Evolutionary conservation across 2,888 invertebrate genomes (phyloP).

Genomic region (Nematopogon swammerdamellus): DNA sequence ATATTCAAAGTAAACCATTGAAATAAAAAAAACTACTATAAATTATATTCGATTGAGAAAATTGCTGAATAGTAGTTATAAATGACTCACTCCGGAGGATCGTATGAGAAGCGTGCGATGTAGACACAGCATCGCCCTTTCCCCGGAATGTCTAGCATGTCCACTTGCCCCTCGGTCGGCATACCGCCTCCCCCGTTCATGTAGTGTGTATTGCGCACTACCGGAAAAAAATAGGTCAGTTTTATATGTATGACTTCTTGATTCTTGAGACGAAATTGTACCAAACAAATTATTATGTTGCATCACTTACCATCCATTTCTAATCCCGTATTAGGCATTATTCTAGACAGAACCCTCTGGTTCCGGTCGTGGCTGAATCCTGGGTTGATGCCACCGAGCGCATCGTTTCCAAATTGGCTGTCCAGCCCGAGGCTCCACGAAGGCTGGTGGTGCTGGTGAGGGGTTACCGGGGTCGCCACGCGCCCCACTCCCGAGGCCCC

Average conservation of each 20-base stretch:
- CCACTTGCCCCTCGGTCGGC: conserved; percentile 71
- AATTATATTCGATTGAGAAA: too few relatives aligned
- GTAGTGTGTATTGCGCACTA: conserved; percentile 48
- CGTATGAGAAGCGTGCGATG: conserved; percentile 78
- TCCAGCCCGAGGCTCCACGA: conserved; percentile 60
- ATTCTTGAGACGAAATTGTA: neutral
- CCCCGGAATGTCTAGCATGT: conserved; percentile 92
- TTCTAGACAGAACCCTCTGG: conserved; percentile 51
- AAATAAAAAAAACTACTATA: too few relatives aligned
- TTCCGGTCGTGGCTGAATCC: conserved; percentile 60
- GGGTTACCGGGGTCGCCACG: conserved; percentile 62
- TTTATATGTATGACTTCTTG: neutral
- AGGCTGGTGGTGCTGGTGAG: conserved; percentile 60
- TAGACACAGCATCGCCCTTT: conserved; percentile 92
- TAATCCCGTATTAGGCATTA: conserved; percentile 44
- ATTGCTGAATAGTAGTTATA: too few relatives aligned
- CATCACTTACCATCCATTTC: conserved; percentile 42
- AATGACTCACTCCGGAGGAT: conserved; percentile 61
- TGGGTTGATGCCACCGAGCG: conserved; percentile 51
- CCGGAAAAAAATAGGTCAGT: conserved; percentile 20
- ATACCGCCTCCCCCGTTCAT: conserved; percentile 53
- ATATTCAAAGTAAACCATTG: too few relatives aligned
- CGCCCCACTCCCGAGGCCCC: conserved; percentile 42
- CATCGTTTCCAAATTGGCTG: conserved; percentile 59
- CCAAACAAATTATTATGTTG: neutral